These are phyloP conservation scores for Syngnathus scovelli DNA, from an alignment of 2,113 vertebrate genomes.

Conservation along the genomic window DNA sequence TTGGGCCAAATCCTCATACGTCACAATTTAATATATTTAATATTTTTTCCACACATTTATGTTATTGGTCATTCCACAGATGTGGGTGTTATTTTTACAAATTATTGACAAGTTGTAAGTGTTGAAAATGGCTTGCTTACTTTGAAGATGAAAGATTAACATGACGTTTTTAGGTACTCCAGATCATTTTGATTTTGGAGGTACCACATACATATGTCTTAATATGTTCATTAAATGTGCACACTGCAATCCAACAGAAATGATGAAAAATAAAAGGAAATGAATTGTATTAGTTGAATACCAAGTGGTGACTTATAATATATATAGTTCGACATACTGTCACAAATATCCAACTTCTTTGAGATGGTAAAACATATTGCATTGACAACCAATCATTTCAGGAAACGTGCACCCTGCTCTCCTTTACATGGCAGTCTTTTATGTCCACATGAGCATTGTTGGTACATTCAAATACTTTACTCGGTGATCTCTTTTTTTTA, in stretches of 20 bases:
- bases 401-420: slow-evolving; percentile 41
- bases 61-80: too few species aligned
- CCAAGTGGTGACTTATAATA: neutral
- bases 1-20: too few species aligned
- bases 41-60: too few species aligned
- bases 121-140: too few species aligned
- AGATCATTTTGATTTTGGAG: too few species aligned
- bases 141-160: too few species aligned
- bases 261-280: neutral
- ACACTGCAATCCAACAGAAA: neutral
- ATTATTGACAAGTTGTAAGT: too few species aligned
- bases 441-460: slow-evolving; percentile 56
- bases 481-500: slow-evolving; percentile 63
- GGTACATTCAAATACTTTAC: slow-evolving; percentile 58
- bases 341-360: neutral
- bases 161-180: too few species aligned
- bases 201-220: neutral
- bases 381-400: neutral
- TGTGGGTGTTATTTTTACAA: too few species aligned
- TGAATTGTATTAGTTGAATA: neutral
- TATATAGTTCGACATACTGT: neutral
- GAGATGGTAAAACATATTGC: too few species aligned
- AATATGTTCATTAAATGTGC: neutral
- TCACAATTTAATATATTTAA: too few species aligned
- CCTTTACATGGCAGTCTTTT: slow-evolving; percentile 35